Conservation (phyloP, 2,797 vertebrate genomes). For the Rhadinocentrus ornatus region DNA sequence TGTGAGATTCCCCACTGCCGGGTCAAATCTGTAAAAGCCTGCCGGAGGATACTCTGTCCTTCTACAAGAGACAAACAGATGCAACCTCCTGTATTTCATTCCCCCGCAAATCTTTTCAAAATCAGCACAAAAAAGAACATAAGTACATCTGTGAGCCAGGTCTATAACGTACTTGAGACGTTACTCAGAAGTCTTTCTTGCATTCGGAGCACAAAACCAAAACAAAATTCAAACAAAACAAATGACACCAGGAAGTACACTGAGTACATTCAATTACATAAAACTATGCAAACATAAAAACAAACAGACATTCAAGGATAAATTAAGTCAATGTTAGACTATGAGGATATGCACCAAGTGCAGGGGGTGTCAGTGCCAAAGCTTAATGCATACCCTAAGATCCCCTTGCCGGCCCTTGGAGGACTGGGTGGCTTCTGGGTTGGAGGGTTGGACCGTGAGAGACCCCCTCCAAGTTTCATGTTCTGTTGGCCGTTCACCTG, state of each 20-base stretch:
- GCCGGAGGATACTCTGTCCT: constrained; percentile 33
- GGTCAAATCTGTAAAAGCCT: constrained; percentile 50
- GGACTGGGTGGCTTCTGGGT: constrained; percentile 96
- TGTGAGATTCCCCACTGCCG: constrained; percentile 39
- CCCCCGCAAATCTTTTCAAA: constrained; percentile 6
- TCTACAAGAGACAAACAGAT: constrained; percentile 22
- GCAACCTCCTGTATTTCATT: background rate
- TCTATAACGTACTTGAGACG: background rate
- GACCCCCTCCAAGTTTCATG: constrained; percentile 89
- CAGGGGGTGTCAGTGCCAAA: background rate
- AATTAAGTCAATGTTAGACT: background rate
- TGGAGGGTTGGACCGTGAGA: constrained; percentile 91
- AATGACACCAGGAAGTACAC: background rate
- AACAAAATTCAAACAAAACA: background rate
- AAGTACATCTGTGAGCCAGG: background rate
- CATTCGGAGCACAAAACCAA: background rate
- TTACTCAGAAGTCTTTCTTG: background rate
- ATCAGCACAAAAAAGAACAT: background rate
- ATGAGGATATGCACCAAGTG: background rate
- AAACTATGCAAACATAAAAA: constrained; percentile 3
- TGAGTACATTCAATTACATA: background rate
- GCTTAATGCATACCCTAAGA: constrained; percentile 87
- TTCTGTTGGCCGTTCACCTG: constrained; percentile 93
- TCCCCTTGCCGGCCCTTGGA: constrained; percentile 90
- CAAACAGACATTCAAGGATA: background rate